Conservation (phyloP, 92 coral and sea anemone genomes). For the Parazoanthus atlanticus region DNA sequence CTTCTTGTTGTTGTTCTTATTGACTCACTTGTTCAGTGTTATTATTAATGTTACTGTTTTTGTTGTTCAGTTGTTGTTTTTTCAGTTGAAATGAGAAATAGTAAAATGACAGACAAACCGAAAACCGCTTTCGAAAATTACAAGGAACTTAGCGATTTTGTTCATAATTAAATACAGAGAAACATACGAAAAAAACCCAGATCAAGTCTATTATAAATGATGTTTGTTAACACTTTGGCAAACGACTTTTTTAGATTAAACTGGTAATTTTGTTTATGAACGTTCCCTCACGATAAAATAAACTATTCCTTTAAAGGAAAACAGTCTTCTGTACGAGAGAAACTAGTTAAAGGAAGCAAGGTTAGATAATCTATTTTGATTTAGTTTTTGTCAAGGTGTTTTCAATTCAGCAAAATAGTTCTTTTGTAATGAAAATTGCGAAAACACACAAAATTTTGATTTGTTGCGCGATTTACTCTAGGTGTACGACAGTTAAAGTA, state of each 20-base stretch:
- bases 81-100: neutral
- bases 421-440: neutral
- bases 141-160: neutral
- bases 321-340: neutral
- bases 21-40: neutral
- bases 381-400: conserved; percentile 8
- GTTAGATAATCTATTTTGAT: neutral
- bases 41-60: no score
- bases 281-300: neutral
- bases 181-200: neutral
- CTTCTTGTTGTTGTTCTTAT: neutral
- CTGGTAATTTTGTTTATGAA: conserved; percentile 6
- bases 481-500: neutral
- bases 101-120: neutral
- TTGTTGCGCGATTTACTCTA: neutral
- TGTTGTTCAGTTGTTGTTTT: conserved; percentile 30
- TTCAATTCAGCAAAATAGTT: neutral
- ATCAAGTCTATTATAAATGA: neutral
- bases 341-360: neutral
- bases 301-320: neutral
- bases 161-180: neutral
- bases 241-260: neutral
- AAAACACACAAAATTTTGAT: neutral
- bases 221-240: conserved; percentile 35
- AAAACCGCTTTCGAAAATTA: neutral